These are phyloP conservation scores for Eretmocerus hayati DNA, from an alignment of 2,888 invertebrate genomes.

Conservation along the genomic window DNA sequence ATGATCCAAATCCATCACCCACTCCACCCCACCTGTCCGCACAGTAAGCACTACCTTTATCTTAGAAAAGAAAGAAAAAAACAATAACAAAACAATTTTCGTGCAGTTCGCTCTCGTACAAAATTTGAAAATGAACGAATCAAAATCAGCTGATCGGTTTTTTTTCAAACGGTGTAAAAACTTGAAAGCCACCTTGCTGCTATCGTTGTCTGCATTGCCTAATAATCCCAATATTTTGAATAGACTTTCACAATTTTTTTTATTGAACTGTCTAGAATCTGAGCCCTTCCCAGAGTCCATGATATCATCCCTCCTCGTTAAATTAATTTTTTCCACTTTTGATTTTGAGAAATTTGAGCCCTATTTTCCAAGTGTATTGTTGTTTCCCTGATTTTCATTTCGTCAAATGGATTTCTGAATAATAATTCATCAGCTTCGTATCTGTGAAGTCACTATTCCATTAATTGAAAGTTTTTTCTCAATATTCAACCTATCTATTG, in stretches of 20 bases:
- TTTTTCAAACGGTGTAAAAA: slow-evolving; percentile 18
- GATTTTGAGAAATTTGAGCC: too few species aligned
- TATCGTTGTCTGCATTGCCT: slow-evolving; percentile 19
- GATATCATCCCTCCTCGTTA: too few species aligned
- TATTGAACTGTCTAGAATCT: background rate
- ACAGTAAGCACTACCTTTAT: slow-evolving; percentile 55
- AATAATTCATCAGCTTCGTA: too few species aligned
- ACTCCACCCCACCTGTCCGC: slow-evolving; percentile 57
- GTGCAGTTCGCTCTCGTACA: slow-evolving; percentile 25
- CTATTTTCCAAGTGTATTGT: too few species aligned
- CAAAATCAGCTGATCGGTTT: background rate
- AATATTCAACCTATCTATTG: too few species aligned
- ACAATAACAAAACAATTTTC: slow-evolving; percentile 10
- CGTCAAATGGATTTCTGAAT: too few species aligned
- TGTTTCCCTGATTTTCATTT: too few species aligned
- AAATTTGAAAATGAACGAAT: background rate
- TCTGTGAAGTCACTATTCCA: too few species aligned
- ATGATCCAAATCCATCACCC: slow-evolving; percentile 76
- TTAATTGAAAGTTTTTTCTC: too few species aligned
- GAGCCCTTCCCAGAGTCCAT: too few species aligned
- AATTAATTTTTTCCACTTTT: too few species aligned
- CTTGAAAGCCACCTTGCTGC: slow-evolving; percentile 28
- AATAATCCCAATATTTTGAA: background rate
- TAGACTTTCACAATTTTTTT: background rate
- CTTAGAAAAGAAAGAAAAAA: slow-evolving; percentile 32